phyloP scores from a whole-genome alignment of 1,140 invertebrate species.

The Macrobrachium rosenbergii region DNA sequence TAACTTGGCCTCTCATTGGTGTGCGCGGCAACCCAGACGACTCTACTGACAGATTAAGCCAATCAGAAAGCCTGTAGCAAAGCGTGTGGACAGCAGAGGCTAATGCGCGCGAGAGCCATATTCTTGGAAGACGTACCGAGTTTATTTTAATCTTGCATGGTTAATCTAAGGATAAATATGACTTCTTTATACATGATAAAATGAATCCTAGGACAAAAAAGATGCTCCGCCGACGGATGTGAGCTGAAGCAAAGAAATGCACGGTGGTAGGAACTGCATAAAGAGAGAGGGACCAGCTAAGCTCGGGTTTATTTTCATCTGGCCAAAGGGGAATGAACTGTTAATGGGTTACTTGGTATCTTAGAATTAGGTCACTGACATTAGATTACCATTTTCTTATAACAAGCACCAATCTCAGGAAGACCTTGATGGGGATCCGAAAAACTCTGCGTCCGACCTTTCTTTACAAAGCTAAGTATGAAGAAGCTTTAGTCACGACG shows the following conservation, averaged over 20 bases:
- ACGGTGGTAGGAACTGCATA: no score
- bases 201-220: no score
- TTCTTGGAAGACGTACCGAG: conserved; percentile 46
- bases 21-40: conserved; percentile 38
- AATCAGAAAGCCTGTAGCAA: conserved; percentile 42
- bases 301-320: no score
- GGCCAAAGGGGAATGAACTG: no score
- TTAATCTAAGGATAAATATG: not conserved
- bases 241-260: no score
- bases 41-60: conserved; percentile 30
- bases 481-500: no score
- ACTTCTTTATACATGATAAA: no score
- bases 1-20: conserved; percentile 31
- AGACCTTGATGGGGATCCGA: not conserved
- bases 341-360: not conserved
- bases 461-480: no score
- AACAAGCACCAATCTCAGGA: not conserved
- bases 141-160: conserved; percentile 54
- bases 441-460: no score
- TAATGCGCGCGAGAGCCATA: conserved; percentile 59
- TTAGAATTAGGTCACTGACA: conserved; percentile 12
- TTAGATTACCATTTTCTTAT: not conserved
- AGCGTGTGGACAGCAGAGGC: not conserved
- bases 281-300: no score
- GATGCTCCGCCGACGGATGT: no score